Evolutionary conservation across 2,888 invertebrate species (phyloP), one percentile per base, ranked within the genome.

Genomic region (Periphyllus acericola): DNA sequence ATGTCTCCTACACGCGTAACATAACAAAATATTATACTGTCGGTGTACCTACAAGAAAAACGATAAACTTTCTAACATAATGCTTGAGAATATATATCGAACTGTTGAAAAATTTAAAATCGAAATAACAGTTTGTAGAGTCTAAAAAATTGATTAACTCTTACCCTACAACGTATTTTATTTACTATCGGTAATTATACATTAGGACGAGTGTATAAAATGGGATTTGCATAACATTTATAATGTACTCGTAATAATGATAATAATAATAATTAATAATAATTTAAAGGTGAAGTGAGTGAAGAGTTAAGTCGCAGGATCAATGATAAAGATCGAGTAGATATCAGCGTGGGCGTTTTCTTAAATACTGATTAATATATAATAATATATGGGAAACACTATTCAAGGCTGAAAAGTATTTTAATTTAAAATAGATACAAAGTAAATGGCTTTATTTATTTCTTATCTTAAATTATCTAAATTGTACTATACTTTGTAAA

Each of bases 291-390:
- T 36, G 32, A 36, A 80, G n/a, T 66, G 66, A 66, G 21, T 36
- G 32, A 36, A 80, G n/a, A 80, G 66, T 66, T 25, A 25, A 46
- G 8, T 14, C 46, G 19, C 71, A 46, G 25, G 46, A 82, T 71
- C 40, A 71, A 82, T 71, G 46, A 82, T 46, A 71, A 82, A 21
- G 71, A 71, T 82, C 40, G 32, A 55, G 25, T 71, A 52, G 4
- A 6, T 82, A 36, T 60, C 19, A 36, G 55, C 55, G 83, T 83
- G 83, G 83, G 83, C 83, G 83, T 83, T 74, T n/a, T 74, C 29
- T 82, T 60, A 68, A 80, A 68, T 81, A 81, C 66, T 68, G 68
- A 40, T 81, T 81, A 71, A 71, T 71, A 52, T 29, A 71, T 72
- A 29, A 60, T 25, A 60, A 25, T 6, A 25, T 19, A 71, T 71